Evolutionary conservation across 2,113 vertebrate species (phyloP), one percentile per base, ranked within the genome.

Genomic region (Conger conger): DNA sequence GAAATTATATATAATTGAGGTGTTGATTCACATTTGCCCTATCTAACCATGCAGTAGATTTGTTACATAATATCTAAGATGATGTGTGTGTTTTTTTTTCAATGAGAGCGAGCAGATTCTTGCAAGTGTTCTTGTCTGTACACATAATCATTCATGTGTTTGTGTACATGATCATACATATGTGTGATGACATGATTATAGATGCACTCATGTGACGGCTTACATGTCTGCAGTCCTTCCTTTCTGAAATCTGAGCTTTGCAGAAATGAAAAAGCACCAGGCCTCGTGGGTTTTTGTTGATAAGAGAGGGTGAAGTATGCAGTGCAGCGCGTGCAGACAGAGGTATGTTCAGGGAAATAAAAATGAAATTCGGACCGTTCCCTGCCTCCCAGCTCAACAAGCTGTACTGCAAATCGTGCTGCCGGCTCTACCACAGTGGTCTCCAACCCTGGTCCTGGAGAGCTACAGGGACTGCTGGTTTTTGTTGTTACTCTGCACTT

Each of bases 91-190:
- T 73, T 73, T n/a, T 73, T 13, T 33, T 3, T 73, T 50, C 1
- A 50, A 15, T 13, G 45, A 50, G 45, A 50, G 45, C 9, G 45
- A 13, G 11, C 15, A 1, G 15, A 50, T 15, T 50, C n/a, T 33
- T 78, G 16, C 35, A n/a, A 23, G 40, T 86, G 76, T n/a, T 57
- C 45, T 50, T 50, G 11, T 50, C 15, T 50, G 11, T 50, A 50
- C 11, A 50, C 45, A 50, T 50, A n/a, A n/a, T n/a, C n/a, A n/a
- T n/a, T n/a, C n/a, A n/a, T n/a, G n/a, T n/a, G n/a, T 87, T 82
- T 80, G 84, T 83, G 82, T 85, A 82, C 82, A 36, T 83, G 79
- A 76, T 76, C 79, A 79, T 86, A 50, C 82, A 60, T 77, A 60
- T 77, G 63, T 45, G 60, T 78, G 79, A n/a, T n/a, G n/a, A n/a